Evolutionary conservation across 2,113 vertebrate genomes (phyloP).

Genomic region (Triplophysa tibetana): DNA sequence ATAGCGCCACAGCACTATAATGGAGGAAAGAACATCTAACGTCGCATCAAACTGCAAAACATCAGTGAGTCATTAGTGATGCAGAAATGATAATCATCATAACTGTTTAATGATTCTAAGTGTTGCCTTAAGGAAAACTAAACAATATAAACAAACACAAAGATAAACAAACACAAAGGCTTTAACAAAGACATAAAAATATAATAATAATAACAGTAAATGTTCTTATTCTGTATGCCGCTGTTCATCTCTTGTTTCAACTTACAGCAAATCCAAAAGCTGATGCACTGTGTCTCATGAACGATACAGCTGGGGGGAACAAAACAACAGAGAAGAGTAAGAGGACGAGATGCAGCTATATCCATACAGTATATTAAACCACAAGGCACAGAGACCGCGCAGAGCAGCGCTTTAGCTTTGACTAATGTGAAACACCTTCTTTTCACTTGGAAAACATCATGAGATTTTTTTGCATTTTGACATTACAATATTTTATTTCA

Average conservation of each 20-base stretch:
- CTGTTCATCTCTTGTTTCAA: conserved; percentile 55
- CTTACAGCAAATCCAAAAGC: conserved; percentile 99
- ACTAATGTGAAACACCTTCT: neutral
- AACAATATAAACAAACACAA: too few species aligned
- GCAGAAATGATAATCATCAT: neutral
- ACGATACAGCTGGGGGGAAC: conserved; percentile 84
- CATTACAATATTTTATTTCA: too few species aligned
- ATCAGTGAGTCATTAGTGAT: conserved; percentile 37
- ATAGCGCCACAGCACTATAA: conserved; percentile 96
- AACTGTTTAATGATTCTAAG: too few species aligned
- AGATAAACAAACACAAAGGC: too few species aligned
- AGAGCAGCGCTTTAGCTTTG: neutral
- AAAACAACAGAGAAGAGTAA: conserved; percentile 24
- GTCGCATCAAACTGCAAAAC: conserved; percentile 89
- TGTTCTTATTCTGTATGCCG: too few species aligned
- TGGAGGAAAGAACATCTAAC: conserved; percentile 92
- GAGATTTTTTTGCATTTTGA: too few species aligned
- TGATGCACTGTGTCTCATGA: conserved; percentile 97
- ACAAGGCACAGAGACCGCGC: too few species aligned
- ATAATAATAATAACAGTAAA: neutral
- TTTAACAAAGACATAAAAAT: too few species aligned
- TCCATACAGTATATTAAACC: too few species aligned
- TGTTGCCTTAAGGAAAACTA: too few species aligned
- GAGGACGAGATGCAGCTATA: neutral
- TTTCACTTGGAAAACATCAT: too few species aligned